These are phyloP conservation scores for Ptychodera flava DNA, from an alignment of 35 echinoderm and acorn worm genomes.

Conservation along the genomic window DNA sequence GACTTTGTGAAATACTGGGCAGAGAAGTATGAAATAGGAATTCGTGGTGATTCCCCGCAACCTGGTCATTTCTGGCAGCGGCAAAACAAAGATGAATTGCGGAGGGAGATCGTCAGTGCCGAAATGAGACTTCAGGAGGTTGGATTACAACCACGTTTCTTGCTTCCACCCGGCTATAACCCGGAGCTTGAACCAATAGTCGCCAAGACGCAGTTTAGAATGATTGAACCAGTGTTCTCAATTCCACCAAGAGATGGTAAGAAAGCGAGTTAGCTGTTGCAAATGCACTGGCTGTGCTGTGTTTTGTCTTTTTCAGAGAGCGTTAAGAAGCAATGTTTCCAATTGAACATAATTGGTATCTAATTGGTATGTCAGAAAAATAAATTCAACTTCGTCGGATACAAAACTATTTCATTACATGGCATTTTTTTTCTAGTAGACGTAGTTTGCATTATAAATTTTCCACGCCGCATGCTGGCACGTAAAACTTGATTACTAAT, in stretches of 20 bases:
- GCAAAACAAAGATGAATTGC: neutral
- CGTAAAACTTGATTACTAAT: too few species aligned
- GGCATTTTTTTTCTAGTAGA: too few species aligned
- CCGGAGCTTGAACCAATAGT: neutral
- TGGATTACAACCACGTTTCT: conserved; percentile 4
- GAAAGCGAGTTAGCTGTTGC: neutral
- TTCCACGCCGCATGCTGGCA: too few species aligned
- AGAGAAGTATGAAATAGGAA: conserved; percentile 17
- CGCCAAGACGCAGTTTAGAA: neutral
- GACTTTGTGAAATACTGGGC: conserved; percentile 13
- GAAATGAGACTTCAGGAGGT: conserved; percentile 27
- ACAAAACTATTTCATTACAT: too few species aligned
- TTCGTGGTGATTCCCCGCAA: conserved; percentile 14
- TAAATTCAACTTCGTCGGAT: too few species aligned
- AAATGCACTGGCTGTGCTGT: too few species aligned
- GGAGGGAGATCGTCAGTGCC: conserved; percentile 19
- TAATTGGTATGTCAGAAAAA: too few species aligned
- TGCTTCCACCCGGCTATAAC: neutral
- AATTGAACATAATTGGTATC: too few species aligned
- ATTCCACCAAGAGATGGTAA: conserved; percentile 34
- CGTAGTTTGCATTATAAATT: too few species aligned
- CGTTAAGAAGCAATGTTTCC: too few species aligned
- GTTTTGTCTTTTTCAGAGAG: too few species aligned
- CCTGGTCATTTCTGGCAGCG: conserved; percentile 12
- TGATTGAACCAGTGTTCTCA: conserved; percentile 18